Conservation (phyloP, 1,140 invertebrate genomes). For the Lucilia cuprina region DNA sequence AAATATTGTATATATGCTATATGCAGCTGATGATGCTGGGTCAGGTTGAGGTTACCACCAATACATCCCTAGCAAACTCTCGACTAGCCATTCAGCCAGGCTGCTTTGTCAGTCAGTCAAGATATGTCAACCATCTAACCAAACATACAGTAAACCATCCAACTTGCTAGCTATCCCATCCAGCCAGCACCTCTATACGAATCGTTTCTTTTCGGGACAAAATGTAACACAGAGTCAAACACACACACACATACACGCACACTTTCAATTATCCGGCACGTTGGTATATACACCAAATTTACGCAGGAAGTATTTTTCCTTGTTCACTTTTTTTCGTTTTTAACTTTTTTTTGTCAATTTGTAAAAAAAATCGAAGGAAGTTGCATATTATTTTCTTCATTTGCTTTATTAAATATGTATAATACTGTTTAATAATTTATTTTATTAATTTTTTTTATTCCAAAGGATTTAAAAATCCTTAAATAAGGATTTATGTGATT, state of each 20-base stretch:
- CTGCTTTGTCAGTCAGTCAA: not conserved
- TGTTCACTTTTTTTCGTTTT: conserved; percentile 33
- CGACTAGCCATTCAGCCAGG: not conserved
- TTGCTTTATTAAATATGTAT: not conserved
- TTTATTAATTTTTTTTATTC: not conserved
- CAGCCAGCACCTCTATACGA: conserved; percentile 9
- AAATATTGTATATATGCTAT: not conserved
- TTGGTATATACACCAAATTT: conserved; percentile 33
- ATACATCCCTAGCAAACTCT: not conserved
- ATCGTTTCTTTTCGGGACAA: conserved; percentile 29
- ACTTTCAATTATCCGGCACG: conserved; percentile 34
- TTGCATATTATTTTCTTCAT: not conserved
- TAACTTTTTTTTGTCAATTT: not conserved
- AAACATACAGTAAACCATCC: not conserved
- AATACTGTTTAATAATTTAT: not conserved
- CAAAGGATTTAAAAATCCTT: not conserved
- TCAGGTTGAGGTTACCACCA: conserved; percentile 26
- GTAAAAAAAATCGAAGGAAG: not conserved
- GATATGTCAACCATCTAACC: not conserved
- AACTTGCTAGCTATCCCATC: not conserved
- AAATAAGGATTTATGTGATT: not conserved
- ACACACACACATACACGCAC: not conserved
- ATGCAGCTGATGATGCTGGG: conserved; percentile 29
- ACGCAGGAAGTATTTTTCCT: conserved; percentile 24
- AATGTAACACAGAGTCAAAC: conserved; percentile 13